Conservation (phyloP, 2,113 vertebrate species). For the Scalopus aquaticus region DNA sequence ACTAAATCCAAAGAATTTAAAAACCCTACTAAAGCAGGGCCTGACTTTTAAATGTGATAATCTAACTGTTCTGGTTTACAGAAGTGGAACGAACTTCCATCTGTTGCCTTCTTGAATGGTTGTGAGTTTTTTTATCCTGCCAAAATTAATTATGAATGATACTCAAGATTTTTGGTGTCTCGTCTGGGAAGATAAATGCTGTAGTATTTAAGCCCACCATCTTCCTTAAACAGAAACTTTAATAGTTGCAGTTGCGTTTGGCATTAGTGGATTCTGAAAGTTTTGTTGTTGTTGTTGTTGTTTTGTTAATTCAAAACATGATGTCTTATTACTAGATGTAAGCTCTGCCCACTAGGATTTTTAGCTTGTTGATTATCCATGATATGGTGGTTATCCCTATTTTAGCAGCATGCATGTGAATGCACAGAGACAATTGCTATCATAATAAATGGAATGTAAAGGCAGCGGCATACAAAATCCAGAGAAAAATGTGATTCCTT, state of each 20-base stretch:
- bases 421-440: not conserved
- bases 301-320: not conserved
- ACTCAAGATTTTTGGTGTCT: not conserved
- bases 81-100: constrained; percentile 30
- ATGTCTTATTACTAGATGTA: not conserved
- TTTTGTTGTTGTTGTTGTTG: too few relatives aligned
- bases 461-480: not conserved
- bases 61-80: constrained; percentile 33
- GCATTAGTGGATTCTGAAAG: not conserved
- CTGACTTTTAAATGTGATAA: constrained; percentile 54
- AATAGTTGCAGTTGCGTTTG: not conserved
- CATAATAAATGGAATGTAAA: not conserved
- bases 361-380: not conserved
- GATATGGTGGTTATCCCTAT: not conserved
- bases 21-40: not conserved
- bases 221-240: accelerated
- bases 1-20: constrained; percentile 52
- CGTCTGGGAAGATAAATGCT: accelerated
- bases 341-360: not conserved
- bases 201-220: accelerated
- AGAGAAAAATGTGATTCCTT: not conserved
- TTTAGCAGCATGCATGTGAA: not conserved
- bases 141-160: not conserved
- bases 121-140: not conserved
- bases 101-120: constrained; percentile 36